These are phyloP conservation scores for Troides helena DNA, from an alignment of 2,888 invertebrate species.

Conservation along the genomic window DNA sequence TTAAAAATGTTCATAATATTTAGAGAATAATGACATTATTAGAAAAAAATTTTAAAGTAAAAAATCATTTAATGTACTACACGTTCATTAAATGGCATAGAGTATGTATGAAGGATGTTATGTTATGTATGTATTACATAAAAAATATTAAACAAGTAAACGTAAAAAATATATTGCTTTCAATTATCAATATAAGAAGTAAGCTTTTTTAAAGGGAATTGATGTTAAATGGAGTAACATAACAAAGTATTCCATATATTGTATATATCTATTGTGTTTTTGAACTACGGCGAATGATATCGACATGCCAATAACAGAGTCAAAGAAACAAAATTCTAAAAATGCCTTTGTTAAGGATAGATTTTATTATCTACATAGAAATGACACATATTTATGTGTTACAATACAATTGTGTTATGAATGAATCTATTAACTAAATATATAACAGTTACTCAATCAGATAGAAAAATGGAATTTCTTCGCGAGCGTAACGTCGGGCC, in stretches of 20 bases:
- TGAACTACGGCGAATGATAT: background rate
- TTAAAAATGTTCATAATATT: too few species aligned
- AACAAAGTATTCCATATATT: background rate
- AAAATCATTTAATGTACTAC: too few species aligned
- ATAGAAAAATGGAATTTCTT: constrained; percentile 28
- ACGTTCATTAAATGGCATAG: too few species aligned
- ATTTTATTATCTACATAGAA: constrained; percentile 3
- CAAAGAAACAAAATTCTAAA: constrained; percentile 1
- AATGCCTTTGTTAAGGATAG: constrained; percentile 13
- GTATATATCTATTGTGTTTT: background rate
- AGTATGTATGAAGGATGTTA: too few species aligned
- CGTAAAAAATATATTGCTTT: background rate
- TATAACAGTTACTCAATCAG: constrained; percentile 20
- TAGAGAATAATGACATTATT: too few species aligned
- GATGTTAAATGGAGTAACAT: background rate
- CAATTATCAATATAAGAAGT: background rate
- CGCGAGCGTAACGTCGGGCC: constrained; percentile 29
- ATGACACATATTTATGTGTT: background rate
- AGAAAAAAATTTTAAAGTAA: too few species aligned
- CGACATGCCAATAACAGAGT: background rate
- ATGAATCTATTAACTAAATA: constrained; percentile 15
- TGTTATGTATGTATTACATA: too few species aligned
- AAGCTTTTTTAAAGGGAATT: background rate
- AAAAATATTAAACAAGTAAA: too few species aligned
- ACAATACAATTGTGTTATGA: background rate